phyloP scores from a whole-genome alignment of 2,888 invertebrate genomes.

The Drosophila mercatorum region DNA sequence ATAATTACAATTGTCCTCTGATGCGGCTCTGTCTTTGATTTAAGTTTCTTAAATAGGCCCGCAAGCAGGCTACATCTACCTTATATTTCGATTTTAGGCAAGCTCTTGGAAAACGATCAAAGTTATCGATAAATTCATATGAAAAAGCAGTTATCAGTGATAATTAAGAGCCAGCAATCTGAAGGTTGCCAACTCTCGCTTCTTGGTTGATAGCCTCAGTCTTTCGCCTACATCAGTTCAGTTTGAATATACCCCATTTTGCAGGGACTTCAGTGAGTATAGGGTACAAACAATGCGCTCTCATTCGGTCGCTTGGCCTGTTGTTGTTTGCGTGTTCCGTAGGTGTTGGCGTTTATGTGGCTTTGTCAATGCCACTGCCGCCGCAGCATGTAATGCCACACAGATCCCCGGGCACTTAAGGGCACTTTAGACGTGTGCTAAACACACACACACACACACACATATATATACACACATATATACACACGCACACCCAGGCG shows the following conservation, averaged over 20 bases:
- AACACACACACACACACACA: slow-evolving; percentile 30
- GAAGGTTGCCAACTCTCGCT: background rate
- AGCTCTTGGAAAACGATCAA: background rate
- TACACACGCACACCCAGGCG: slow-evolving; percentile 22
- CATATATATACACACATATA: slow-evolving; percentile 15
- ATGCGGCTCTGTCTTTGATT: background rate
- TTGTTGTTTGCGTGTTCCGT: slow-evolving; percentile 77
- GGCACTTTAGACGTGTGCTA: slow-evolving; percentile 72
- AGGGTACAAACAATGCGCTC: slow-evolving; percentile 20
- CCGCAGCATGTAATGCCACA: slow-evolving; percentile 60
- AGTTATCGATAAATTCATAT: background rate
- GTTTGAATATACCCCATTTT: background rate
- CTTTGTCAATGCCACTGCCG: slow-evolving; percentile 66
- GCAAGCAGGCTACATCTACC: no score
- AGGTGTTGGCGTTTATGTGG: slow-evolving; percentile 79
- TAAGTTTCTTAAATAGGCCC: no score
- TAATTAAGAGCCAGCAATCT: background rate
- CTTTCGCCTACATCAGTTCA: no score
- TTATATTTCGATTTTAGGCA: no score
- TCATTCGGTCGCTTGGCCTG: slow-evolving; percentile 2
- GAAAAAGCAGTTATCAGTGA: background rate
- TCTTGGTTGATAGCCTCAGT: background rate
- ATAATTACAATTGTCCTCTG: background rate
- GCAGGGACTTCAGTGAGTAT: background rate
- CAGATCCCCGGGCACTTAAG: slow-evolving; percentile 75